Base-by-base conservation (phyloP, 2,888 invertebrate genomes). In the Acanthosepion pharaonis region DNA sequence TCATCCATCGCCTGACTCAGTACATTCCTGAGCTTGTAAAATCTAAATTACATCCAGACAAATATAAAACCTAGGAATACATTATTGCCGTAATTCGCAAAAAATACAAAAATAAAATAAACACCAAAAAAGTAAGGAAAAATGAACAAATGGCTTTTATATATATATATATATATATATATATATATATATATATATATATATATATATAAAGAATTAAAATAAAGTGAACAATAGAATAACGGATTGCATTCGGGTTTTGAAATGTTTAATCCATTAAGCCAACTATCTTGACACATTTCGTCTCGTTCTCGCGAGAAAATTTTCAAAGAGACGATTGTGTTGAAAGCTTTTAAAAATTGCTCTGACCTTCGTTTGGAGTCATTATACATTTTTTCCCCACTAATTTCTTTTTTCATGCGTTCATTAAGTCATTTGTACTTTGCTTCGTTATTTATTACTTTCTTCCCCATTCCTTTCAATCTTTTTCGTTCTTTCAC, bases 181-280 rank as follows among this genome's bases (percentile, higher is more conserved):
- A 78, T 8, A 28, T 25, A 78, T 25, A 64, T 25, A 64, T 64
- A 64, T 25, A 28, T 78, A n/a, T 42, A 78, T 51, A n/a, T 25
- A 64, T 25, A 64, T 64, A 64, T 25, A 28, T 78, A n/a, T 42
- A 78, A n/a, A 78, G 3, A 78, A 78, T 3, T 9, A 23, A 78
- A n/a, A 78, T 78, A 78, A 33, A 78, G n/a, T 33, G 33, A 33
- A n/a, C 33, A 78, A 33, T 78, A n/a, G n/a, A 78, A 33, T n/a
- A n/a, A 78, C 78, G 78, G 78, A 78, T 78, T 9, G 78, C 33
- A n/a, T n/a, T 78, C 33, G 78, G n/a, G n/a, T 78, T 78, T 78
- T 78, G 78, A 78, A 78, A 78, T 78, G 78, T n/a, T 78, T 78
- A 78, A 78, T 78, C 78, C 78, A 78, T 78, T 78, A 78, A 78